Percentiles rank a stretch among this genome's conserved stretches.
Conservation (phyloP, 2,888 invertebrate species). For the Iselma pallidipennis region DNA sequence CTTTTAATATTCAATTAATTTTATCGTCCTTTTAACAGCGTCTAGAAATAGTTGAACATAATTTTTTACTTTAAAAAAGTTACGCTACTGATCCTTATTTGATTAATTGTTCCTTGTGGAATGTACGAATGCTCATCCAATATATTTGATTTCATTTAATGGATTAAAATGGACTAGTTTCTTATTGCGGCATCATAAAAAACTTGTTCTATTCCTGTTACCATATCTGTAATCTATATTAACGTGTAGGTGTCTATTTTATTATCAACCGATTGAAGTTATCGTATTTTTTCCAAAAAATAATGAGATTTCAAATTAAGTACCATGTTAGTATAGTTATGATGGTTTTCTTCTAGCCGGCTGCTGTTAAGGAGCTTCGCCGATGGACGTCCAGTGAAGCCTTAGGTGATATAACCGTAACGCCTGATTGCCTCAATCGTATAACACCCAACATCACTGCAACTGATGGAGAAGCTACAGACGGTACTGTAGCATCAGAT, state of each 20-base stretch:
- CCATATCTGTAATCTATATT: not conserved
- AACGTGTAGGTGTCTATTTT: not conserved
- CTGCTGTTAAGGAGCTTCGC: slow-evolving; percentile 75
- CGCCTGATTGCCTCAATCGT: slow-evolving; percentile 76
- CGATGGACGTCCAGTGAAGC: slow-evolving; percentile 86
- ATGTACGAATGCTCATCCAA: too few relatives aligned
- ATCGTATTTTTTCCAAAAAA: not conserved
- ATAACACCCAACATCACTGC: slow-evolving; percentile 59
- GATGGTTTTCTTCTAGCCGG: slow-evolving; percentile 68
- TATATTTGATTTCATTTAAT: not conserved
- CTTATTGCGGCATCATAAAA: not conserved
- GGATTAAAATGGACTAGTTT: not conserved
- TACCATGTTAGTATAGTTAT: not conserved
- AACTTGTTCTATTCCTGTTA: not conserved
- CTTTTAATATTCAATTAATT: too few relatives aligned
- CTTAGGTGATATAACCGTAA: slow-evolving; percentile 79
- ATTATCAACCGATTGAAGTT: not conserved
- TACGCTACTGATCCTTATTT: too few relatives aligned
- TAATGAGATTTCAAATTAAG: not conserved
- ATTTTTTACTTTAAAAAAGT: too few relatives aligned
- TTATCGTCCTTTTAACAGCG: not conserved
- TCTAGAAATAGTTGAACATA: too few relatives aligned
- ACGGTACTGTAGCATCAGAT: slow-evolving; percentile 59
- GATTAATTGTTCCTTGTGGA: too few relatives aligned
- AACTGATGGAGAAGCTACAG: slow-evolving; percentile 60